Evolutionary conservation across 2,113 vertebrate genomes (phyloP), one percentile per base, ranked within the genome.

Genomic region (Syngnathus floridae): DNA sequence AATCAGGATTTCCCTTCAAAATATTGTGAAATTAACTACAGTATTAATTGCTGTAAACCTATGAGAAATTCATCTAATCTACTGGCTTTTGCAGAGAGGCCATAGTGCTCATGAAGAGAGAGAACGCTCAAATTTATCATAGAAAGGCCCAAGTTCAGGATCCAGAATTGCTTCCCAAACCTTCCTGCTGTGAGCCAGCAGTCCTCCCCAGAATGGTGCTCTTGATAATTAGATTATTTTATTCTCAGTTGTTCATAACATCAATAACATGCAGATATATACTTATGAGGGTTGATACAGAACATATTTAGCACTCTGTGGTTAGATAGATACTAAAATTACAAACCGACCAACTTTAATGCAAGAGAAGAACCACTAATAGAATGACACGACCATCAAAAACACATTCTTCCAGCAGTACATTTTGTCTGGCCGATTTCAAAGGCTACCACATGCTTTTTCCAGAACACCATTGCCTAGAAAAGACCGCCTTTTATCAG

Each of bases 401-500:
- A 59, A 77, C 46, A 72, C 52, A 57, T 55, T 75, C 40, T 19
- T 38, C 12, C 49, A 76, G 21, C 14, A 66, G 22, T 73, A 74
- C 71, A 74, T 69, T 77, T 76, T 51, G 54, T 72, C 65, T 77
- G 74, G 66, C 71, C 9, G 7, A 38, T 67, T 81, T 51, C 56
- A 66, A 62, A 79, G 66, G 59, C 54, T 26, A 67, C 31, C 59
- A 65, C 41, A 16, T 40, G 37, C 22, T 70, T 79, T 82, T 83
- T 78, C 84, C 78, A 85, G 37, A 78, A 70, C 67, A 51, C 77
- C 70, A 60, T 77, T 65, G 38, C 62, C 67, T 65, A 62, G 58
- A 37, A 57, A 45, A 56, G 66, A 48, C 57, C 38, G 6, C 64
- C 63, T 68, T 83, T 82, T 77, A 87, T 81, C 77, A 77, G 81